These are phyloP conservation scores for Dascyllus trimaculatus DNA, from an alignment of 2,113 vertebrate species.

Conservation along the genomic window DNA sequence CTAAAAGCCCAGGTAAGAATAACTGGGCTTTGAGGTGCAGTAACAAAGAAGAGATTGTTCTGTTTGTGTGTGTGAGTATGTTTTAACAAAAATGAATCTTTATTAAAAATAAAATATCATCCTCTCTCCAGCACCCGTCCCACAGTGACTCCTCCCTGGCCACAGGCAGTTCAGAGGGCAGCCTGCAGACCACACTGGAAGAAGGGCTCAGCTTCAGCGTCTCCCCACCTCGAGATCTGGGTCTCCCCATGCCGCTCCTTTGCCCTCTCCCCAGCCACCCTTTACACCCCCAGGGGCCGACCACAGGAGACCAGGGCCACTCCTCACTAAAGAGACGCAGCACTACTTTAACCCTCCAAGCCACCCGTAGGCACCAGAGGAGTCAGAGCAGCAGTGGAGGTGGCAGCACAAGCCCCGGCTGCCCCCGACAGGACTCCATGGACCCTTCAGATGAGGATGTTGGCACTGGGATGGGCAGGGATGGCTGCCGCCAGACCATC, in stretches of 20 bases:
- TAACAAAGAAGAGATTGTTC: too few species aligned
- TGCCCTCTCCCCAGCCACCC: constrained; percentile 55
- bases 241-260: constrained; percentile 77
- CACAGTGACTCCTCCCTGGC: constrained; percentile 90
- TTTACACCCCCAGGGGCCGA: constrained; percentile 14
- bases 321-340: constrained; percentile 54
- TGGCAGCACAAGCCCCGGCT: constrained; percentile 87
- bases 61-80: too few species aligned
- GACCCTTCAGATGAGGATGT: constrained; percentile 91
- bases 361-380: constrained; percentile 89
- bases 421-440: constrained; percentile 89
- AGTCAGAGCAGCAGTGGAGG: constrained; percentile 91
- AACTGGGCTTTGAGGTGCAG: too few species aligned
- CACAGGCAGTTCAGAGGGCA: constrained; percentile 87
- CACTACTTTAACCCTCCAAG: constrained; percentile 81
- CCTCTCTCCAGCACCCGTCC: constrained; percentile 75
- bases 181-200: constrained; percentile 90
- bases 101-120: too few species aligned
- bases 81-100: too few species aligned
- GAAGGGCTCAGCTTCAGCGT: constrained; percentile 89
- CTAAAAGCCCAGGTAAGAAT: too few species aligned
- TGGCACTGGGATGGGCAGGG: constrained; percentile 76
- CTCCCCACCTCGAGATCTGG: constrained; percentile 82
- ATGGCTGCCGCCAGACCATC: constrained; percentile 75
- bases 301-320: constrained; percentile 43